Conservation (phyloP, 2,113 vertebrate genomes). For the Hemiscyllium ocellatum region DNA sequence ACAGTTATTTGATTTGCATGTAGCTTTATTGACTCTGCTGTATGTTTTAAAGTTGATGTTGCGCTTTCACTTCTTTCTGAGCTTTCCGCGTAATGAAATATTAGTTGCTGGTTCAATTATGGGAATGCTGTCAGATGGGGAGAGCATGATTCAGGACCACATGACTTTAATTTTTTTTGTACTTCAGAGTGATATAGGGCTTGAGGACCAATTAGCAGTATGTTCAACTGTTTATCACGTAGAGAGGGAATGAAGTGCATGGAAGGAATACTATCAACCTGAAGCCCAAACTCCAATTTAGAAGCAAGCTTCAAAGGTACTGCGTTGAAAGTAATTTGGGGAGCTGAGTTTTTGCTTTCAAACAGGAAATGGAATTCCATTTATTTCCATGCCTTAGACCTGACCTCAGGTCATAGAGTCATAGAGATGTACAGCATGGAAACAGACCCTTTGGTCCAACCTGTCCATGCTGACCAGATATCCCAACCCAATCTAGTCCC, state of each 20-base stretch:
- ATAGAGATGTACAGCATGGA: too few relatives aligned
- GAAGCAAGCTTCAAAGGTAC: neutral
- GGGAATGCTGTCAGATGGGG: neutral
- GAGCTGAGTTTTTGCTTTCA: too few relatives aligned
- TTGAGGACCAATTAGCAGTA: neutral
- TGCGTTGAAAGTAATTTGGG: too few relatives aligned
- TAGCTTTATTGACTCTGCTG: neutral
- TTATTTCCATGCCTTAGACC: too few relatives aligned
- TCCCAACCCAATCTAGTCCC: too few relatives aligned
- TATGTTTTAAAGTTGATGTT: neutral
- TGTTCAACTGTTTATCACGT: neutral
- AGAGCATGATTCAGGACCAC: neutral
- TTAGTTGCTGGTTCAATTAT: neutral
- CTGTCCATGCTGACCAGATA: too few relatives aligned
- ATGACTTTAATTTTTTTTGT: neutral
- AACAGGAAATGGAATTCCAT: too few relatives aligned
- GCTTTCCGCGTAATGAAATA: neutral
- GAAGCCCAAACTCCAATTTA: neutral
- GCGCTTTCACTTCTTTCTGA: neutral
- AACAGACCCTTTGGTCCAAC: too few relatives aligned
- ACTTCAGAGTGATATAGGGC: neutral
- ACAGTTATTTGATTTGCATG: constrained; percentile 42
- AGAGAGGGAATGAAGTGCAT: neutral
- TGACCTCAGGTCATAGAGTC: too few relatives aligned
- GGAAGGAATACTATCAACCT: neutral